Conservation (phyloP, 1,140 invertebrate genomes). For the Caenorhabditis remanei region DNA sequence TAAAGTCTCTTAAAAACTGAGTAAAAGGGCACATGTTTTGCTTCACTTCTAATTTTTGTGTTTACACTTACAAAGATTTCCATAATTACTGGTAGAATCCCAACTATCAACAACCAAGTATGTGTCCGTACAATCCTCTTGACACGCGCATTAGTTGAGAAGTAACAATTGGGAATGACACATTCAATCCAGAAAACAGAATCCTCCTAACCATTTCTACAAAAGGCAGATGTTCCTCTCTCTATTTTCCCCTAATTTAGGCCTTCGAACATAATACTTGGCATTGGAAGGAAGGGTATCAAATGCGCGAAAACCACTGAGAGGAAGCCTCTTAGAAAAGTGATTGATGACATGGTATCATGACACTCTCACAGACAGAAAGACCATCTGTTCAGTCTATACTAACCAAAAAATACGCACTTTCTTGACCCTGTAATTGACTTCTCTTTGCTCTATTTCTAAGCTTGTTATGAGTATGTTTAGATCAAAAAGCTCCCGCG, state of each 20-base stretch:
- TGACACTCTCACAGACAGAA: neutral
- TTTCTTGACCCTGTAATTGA: slow-evolving; percentile 30
- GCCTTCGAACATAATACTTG: slow-evolving; percentile 5
- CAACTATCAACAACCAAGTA: slow-evolving; percentile 31
- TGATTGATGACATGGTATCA: slow-evolving; percentile 51
- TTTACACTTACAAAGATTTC: neutral
- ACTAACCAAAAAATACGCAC: neutral
- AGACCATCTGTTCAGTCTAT: slow-evolving; percentile 29
- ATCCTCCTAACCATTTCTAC: neutral
- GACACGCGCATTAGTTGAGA: slow-evolving; percentile 33
- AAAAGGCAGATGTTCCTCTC: slow-evolving; percentile 41
- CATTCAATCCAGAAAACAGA: slow-evolving; percentile 45
- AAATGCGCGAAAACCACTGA: slow-evolving; percentile 53
- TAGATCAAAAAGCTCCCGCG: slow-evolving; percentile 24
- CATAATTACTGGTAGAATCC: too few relatives aligned
- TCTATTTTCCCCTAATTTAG: slow-evolving; percentile 16
- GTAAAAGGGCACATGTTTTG: too few relatives aligned
- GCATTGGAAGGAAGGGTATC: slow-evolving; percentile 20
- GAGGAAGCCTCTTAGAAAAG: neutral
- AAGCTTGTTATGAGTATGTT: slow-evolving; percentile 40
- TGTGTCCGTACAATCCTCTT: neutral
- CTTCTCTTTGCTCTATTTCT: slow-evolving; percentile 5
- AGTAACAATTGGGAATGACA: slow-evolving; percentile 47
- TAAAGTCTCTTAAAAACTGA: too few relatives aligned
- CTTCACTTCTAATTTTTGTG: too few relatives aligned